phyloP scores from a whole-genome alignment of 2,797 vertebrate genomes.

The Falco rusticolus region DNA sequence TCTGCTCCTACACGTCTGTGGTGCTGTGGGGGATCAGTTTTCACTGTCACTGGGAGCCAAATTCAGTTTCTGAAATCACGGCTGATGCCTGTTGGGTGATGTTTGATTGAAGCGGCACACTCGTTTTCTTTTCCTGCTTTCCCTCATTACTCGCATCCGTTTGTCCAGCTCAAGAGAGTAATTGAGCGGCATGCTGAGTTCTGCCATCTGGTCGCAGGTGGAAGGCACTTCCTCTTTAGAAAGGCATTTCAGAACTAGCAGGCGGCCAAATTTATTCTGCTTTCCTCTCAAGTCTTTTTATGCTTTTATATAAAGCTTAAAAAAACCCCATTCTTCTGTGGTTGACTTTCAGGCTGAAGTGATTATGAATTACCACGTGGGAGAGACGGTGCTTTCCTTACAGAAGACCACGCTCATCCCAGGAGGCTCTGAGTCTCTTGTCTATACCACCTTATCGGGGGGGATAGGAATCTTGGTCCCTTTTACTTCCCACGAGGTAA shows the following conservation, averaged over 20 bases:
- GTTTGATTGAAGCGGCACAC: background rate
- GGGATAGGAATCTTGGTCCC: conserved; percentile 97
- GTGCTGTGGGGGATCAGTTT: background rate
- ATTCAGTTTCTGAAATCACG: background rate
- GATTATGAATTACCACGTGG: conserved; percentile 96
- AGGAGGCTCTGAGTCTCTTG: conserved; percentile 95
- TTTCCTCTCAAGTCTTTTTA: background rate
- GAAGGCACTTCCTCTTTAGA: conserved; percentile 14
- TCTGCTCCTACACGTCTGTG: background rate
- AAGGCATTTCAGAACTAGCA: background rate
- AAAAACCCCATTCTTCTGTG: background rate
- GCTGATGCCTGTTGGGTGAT: background rate
- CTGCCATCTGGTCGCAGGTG: conserved; percentile 38
- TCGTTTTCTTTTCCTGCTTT: background rate
- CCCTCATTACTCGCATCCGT: background rate
- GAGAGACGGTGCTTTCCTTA: conserved; percentile 93
- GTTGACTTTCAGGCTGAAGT: conserved; percentile 88
- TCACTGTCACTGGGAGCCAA: background rate
- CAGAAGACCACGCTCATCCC: conserved; percentile 98
- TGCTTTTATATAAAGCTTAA: background rate
- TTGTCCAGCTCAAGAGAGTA: background rate
- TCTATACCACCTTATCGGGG: conserved; percentile 95
- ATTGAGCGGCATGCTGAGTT: background rate
- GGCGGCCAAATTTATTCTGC: background rate
- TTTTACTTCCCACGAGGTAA: conserved; percentile 97